Evolutionary conservation across 2,113 vertebrate species (phyloP), one percentile per base, ranked within the genome.

Genomic region (Microtus richardsoni): DNA sequence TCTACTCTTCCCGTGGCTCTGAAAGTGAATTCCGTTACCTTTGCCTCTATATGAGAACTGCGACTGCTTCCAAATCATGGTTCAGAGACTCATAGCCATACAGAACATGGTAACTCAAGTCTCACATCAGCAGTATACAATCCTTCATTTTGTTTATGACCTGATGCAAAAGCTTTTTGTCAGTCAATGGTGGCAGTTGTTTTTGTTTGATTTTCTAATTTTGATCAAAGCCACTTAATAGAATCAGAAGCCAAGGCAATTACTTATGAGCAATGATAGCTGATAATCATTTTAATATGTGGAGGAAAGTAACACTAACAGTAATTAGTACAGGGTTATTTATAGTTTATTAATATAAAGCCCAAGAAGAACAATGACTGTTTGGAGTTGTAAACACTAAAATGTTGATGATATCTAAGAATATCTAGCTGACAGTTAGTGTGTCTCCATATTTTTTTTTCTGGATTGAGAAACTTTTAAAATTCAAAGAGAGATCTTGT

Each of bases 181-280:
- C 33, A 96, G 54, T 36, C 62, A 95, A 91, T 22, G 70, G 73
- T 90, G 75, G 71, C 88, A 96, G 73, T 88, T 70, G 80, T 92
- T 96, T 94, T 80, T 91, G 64, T 58, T 95, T 84, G 80, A 89
- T 95, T 95, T 97, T 91, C 64, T 88, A 90, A 96, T 96, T 95
- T 96, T 62, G 74, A 11, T 92, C n/a, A 94, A 49, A n/a, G 83
- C 2, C 70, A 54, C 36, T 96, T 92, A 91, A 7, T 75, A 66
- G 71, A 73, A 47, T 94, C 39, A 92, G 75, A 94, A 86, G 52
- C 44, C 73, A 95, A 88, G 30, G 8, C 66, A 82, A 52, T 89
- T 86, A 49, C n/a, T 91, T 79, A 47, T 47, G 16, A 91, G 41
- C 70, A 91, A 17, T 75, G 80, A 91, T 73, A 47, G 16, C 39